Conservation (phyloP, 2,113 vertebrate species). For the Okapia johnstoni region DNA sequence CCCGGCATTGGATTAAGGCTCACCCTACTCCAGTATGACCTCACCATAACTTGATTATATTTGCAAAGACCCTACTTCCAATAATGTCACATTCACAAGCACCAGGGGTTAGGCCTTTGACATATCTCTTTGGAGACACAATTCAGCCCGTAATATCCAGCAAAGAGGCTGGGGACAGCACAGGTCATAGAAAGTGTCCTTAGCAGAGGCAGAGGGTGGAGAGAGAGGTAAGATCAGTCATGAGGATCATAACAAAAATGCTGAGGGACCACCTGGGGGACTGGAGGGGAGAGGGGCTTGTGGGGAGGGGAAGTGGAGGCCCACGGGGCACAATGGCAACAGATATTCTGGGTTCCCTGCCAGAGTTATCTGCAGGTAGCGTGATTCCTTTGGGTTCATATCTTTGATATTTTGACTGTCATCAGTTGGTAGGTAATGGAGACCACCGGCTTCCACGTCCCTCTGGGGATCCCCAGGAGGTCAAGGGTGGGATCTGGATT, state of each 20-base stretch:
- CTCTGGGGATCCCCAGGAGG: neutral
- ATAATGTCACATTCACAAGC: neutral
- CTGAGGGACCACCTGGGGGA: neutral
- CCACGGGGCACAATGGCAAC: fast-evolving
- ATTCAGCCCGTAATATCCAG: neutral
- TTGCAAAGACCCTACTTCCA: neutral
- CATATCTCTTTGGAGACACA: neutral
- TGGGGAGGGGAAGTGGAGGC: neutral
- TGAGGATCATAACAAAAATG: neutral
- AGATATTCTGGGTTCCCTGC: neutral
- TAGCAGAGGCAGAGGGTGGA: neutral
- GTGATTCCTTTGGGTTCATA: neutral
- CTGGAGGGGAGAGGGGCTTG: no score
- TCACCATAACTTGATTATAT: neutral
- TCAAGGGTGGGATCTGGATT: neutral
- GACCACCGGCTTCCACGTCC: fast-evolving
- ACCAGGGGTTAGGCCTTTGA: neutral
- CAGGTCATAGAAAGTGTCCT: neutral
- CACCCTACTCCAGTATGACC: neutral
- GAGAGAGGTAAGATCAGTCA: neutral
- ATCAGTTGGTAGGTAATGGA: neutral
- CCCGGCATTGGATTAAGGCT: neutral
- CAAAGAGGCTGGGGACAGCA: neutral
- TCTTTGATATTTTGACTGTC: neutral
- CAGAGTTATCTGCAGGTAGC: neutral